A percentile compares a stretch with the other conserved stretches of the same genome.
Evolutionary conservation across 2,113 vertebrate species (phyloP).

Genomic region (Sciurus niger): DNA sequence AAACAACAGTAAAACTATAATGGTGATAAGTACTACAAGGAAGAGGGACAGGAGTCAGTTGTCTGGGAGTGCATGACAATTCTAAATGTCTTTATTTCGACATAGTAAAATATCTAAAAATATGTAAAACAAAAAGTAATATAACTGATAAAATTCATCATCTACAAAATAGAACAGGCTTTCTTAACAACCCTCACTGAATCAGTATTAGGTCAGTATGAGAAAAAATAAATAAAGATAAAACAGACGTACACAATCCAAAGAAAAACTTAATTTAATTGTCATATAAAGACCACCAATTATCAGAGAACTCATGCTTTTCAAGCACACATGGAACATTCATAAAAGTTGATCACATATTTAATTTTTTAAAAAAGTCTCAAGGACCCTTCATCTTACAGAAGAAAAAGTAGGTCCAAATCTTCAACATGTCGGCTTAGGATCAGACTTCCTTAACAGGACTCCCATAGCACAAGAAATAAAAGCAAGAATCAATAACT

Average conservation of each 20-base stretch:
- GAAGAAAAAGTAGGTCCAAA: too few species aligned
- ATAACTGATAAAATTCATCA: slow-evolving; percentile 24
- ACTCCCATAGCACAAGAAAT: too few species aligned
- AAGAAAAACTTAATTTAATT: not conserved
- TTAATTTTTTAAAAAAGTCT: not conserved
- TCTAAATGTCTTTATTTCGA: not conserved
- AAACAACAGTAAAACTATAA: not conserved
- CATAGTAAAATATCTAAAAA: slow-evolving; percentile 22
- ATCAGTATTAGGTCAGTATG: not conserved
- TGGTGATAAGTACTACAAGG: not conserved
- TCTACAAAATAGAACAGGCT: not conserved
- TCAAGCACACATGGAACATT: not conserved
- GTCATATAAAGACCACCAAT: not conserved
- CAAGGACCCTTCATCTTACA: too few species aligned
- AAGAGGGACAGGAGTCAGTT: not conserved
- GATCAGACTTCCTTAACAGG: too few species aligned
- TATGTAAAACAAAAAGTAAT: not conserved
- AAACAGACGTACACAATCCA: not conserved
- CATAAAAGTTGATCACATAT: not conserved
- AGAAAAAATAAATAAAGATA: not conserved
- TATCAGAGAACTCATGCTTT: not conserved
- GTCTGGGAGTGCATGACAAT: not conserved
- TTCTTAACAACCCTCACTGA: not conserved
- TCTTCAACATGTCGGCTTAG: too few species aligned
- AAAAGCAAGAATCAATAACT: too few species aligned